Evolutionary conservation across 1,140 invertebrate genomes (phyloP), one percentile per base, ranked within the genome.

Genomic region (Physella acuta): DNA sequence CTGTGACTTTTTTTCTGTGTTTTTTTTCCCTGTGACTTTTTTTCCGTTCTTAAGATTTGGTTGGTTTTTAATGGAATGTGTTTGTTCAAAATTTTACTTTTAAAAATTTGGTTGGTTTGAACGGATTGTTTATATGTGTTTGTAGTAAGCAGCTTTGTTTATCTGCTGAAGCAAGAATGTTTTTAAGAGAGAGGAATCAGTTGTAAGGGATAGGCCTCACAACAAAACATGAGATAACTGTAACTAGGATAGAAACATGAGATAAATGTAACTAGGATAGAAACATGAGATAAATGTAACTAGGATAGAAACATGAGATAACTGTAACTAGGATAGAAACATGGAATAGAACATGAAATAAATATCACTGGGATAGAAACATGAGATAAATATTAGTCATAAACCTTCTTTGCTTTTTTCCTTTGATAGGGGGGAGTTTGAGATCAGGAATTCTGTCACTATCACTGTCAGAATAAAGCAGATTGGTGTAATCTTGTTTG

Each of bases 391-490:
- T 8, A 53, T 3, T 16, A 56, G 20, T 5, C 26, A 11, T 56
- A 56, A n/a, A 44, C 58, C 34, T 60, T 28, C 33, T 60, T 36
- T 34, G 58, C 24, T 60, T 60, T 24, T 60, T 60, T 2, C 58
- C 58, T 60, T 60, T 60, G 34, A 60, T 33, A 2, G 58, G 34
- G 1, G 58, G 58, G 14, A 60, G 24, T 33, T 60, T 60, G 3
- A 60, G 34, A 24, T 60, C 58, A 3, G 58, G 58, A 37, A 60
- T 24, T 2, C 14, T 37, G n/a, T 60, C 58, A 60, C 58, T 60
- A 5, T 26, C 26, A 28, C 34, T 33, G 37, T 28, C 30, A 20
- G 58, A 36, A 33, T 60, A 60, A 31, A 60, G 37, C 4, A 60
- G 14, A 37, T 60, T 60, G 14, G n/a, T 60, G 58, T 60, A 60